phyloP scores from a whole-genome alignment of 2,113 vertebrate genomes.

The Orthonyx spaldingii region DNA sequence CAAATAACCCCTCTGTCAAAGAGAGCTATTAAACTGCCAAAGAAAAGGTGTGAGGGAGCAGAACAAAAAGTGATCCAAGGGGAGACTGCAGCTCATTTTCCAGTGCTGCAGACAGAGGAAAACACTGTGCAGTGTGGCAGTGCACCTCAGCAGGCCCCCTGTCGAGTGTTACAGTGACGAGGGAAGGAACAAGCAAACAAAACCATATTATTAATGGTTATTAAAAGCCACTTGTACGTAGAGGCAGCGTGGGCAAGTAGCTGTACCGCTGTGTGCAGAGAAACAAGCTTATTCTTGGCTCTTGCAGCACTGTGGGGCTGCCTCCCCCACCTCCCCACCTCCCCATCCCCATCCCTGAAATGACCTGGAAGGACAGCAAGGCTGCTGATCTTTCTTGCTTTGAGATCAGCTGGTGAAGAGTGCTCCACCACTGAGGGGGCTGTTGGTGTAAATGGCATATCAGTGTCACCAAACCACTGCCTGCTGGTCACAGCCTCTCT shows the following conservation, averaged over 20 bases:
- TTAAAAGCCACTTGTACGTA: not conserved
- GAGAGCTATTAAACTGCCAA: not conserved
- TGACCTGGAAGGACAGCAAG: fast-evolving
- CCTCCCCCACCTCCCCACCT: not conserved
- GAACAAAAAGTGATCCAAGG: not conserved
- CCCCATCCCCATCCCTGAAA: not conserved
- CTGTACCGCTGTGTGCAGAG: not conserved
- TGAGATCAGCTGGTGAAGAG: not conserved
- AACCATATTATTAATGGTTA: not conserved
- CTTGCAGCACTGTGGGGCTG: not conserved
- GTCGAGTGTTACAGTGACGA: not conserved
- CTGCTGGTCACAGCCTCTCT: fast-evolving
- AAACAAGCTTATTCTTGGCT: not conserved
- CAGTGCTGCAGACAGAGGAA: not conserved
- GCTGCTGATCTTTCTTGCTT: not conserved
- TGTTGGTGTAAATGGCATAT: not conserved
- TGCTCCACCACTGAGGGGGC: not conserved
- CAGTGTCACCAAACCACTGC: not conserved
- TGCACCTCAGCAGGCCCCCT: not conserved
- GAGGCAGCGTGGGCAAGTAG: not conserved
- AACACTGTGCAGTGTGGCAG: fast-evolving
- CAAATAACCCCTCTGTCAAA: not conserved
- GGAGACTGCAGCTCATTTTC: not conserved
- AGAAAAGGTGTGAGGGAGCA: not conserved
- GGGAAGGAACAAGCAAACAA: not conserved